phyloP scores from a whole-genome alignment of 2,888 invertebrate species.

The Meliscaeva auricollis region DNA sequence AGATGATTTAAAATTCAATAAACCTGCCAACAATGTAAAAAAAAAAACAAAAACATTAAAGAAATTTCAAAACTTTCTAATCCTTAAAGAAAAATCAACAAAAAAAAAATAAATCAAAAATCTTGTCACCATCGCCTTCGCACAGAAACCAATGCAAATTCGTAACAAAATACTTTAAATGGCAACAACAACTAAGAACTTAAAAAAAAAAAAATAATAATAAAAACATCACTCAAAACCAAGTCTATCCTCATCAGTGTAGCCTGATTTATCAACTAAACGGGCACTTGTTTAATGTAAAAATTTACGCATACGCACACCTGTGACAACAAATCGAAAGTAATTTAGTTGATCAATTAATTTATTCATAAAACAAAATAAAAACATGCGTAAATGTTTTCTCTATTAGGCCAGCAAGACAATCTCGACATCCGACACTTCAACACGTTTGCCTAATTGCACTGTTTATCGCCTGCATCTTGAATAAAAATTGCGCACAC shows the following conservation, averaged over 20 bases:
- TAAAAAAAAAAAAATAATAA: not conserved
- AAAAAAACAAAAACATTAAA: not conserved
- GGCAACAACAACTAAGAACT: too few species aligned
- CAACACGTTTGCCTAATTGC: conserved; percentile 55
- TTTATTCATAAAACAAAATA: conserved; percentile 60
- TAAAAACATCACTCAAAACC: conserved; percentile 7
- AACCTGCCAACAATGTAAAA: not conserved
- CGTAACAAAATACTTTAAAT: not conserved
- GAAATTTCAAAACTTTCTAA: conserved; percentile 6
- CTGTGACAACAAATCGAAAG: conserved; percentile 73
- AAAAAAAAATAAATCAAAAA: conserved; percentile 20
- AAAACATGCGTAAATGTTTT: conserved; percentile 57
- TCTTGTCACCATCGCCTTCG: conserved; percentile 9
- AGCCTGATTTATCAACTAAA: not conserved
- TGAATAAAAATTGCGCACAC: conserved; percentile 57
- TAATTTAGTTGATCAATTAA: conserved; percentile 64
- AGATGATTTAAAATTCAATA: not conserved
- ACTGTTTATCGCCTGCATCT: conserved; percentile 53
- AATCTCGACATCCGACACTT: conserved; percentile 52
- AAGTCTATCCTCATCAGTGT: not conserved
- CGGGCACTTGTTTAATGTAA: not conserved
- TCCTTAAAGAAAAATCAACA: not conserved
- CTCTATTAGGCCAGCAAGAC: conserved; percentile 48
- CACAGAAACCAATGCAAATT: not conserved
- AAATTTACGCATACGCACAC: conserved; percentile 12